Base-by-base conservation (phyloP, 2,888 invertebrate genomes). In the Trachelus iudaicus region DNA sequence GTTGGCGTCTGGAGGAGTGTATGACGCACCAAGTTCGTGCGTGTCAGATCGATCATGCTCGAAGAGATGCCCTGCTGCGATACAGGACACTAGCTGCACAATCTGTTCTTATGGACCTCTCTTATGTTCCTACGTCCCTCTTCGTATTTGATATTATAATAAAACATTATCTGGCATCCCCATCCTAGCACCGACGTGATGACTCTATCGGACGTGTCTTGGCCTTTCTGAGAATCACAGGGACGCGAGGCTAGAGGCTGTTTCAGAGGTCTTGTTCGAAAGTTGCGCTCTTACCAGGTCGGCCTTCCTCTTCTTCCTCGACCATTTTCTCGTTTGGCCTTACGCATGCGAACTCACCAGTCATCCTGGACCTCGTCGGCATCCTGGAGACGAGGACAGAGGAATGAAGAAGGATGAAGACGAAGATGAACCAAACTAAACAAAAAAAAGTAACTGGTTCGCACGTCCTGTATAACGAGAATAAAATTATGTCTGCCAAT, bases 31-130 rank as follows among this genome's bases (percentile, higher is more conserved):
- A 85, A 85, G 86, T 87, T 87, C 83, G 85, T 85, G 85, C 86
- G 87, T 88, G 90, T 90, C 90, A 90, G 90, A 90, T 91, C 90
- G 89, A 91, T 91, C 91, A 90, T 89, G 85, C 79, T 83, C 81
- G 75, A 83, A 82, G 85, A 81, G 87, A 84, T 87, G 79, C 81
- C 89, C 90, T 81, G 90, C 89, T 87, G 90, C 73, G 90, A 87
- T 88, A 87, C 89, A 86, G 86, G 87, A 88, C 87, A 88, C 85
- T 84, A 85, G 81, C 83, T 81, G 85, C 85, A 86, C 86, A 85
- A 85, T 85, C 85, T 81, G 73, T 75, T 79, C 73, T 78, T 71
- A 71, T 71, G 71, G 33, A 6, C 71, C 79, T 77, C 79, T 81
- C 82, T 81, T 79, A 56, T 79, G 82, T 78, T 76, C 81, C 78